Percentiles rank a stretch among this genome's conserved stretches.
These are phyloP conservation scores for Mormyrus iriodes DNA, from an alignment of 2,113 vertebrate genomes.

Conservation along the genomic window DNA sequence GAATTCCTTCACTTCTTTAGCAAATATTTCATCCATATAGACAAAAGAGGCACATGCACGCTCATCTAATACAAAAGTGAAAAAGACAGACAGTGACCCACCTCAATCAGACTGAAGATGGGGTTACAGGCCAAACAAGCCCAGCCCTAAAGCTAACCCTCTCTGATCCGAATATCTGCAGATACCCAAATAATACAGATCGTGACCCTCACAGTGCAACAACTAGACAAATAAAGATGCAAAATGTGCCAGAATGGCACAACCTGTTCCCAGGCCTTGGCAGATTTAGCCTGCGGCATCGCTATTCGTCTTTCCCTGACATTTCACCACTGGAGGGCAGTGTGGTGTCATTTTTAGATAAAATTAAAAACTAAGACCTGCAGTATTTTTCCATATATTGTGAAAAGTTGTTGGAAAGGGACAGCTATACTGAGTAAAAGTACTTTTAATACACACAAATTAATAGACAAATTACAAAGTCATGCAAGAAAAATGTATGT, in stretches of 20 bases:
- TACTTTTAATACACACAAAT: not conserved
- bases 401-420: not conserved
- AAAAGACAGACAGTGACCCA: not conserved
- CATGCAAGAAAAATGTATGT: not conserved
- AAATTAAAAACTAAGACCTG: not conserved
- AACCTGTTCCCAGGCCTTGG: not conserved
- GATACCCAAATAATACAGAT: no score
- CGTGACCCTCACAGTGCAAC: not conserved
- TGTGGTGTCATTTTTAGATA: not conserved
- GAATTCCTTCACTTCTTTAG: not conserved
- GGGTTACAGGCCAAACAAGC: not conserved
- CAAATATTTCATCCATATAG: not conserved
- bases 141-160: not conserved
- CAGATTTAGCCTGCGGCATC: not conserved
- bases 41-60: not conserved
- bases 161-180: not conserved
- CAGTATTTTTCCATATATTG: not conserved
- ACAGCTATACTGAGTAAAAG: not conserved
- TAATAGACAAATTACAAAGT: not conserved
- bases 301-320: not conserved
- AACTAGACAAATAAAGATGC: not conserved
- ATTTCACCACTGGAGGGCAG: not conserved
- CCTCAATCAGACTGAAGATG: not conserved
- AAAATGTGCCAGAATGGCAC: not conserved
- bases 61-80: not conserved